Evolutionary conservation across 2,888 invertebrate genomes (phyloP), one percentile per base, ranked within the genome.

Genomic region (Chymomyza amoena): DNA sequence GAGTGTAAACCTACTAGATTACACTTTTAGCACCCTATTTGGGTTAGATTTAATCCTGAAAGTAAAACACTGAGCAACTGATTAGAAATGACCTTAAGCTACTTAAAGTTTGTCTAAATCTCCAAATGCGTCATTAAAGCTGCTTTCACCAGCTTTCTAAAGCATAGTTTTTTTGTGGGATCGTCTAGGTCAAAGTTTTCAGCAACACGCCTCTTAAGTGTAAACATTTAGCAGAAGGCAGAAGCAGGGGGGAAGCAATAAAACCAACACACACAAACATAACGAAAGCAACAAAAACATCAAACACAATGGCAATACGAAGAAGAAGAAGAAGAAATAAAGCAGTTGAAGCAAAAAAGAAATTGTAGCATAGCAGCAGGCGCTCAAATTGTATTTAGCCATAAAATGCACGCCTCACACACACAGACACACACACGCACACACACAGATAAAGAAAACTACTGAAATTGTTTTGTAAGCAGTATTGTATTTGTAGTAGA

Each of bases 301-400:
- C 10, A 45, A 45, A 45, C 39, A 45, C 13, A 45, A 45, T 6
- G 39, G 28, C 67, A 65, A 76, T 61, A 36, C 39, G 36, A 65
- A 76, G 60, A 16, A 39, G 16, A 60, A 60, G 36, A 65, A 76
- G 60, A 16, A 39, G 16, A 60, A 60, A 54, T 54, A 54, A n/a
- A 18, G 54, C 36, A 60, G 32, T 36, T 15, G n/a, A 15, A 60
- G 36, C n/a, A 36, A 32, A 36, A 56, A 69, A 61, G 62, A 74
- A 74, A 69, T 71, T 76, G 72, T 70, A 61, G 69, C 67, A 45
- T 50, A 77, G 56, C 76, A 76, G 70, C 73, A 73, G 84, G 74
- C 78, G 76, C 70, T 73, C 66, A 68, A 70, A 70, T 72, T 68
- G 68, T 74, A 73, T 83, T 81, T 79, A 69, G 80, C 78, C 82